Evolutionary conservation across 2,113 vertebrate genomes (phyloP).

Genomic region (Sinocyclocheilus anshuiensis): DNA sequence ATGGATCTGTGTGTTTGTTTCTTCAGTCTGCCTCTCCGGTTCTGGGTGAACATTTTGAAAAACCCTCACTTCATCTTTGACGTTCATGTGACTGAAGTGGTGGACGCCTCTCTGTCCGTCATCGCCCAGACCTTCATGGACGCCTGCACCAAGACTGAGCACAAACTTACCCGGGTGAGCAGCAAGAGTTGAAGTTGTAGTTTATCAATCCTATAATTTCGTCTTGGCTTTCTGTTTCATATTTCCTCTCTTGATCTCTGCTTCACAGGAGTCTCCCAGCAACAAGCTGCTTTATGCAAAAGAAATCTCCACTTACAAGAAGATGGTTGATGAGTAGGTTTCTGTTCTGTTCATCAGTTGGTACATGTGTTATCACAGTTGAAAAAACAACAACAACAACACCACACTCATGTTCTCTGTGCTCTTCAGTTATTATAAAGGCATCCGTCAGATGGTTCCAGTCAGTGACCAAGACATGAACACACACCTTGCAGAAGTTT

Average conservation of each 20-base stretch:
- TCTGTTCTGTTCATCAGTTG: not conserved
- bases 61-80: constrained; percentile 96
- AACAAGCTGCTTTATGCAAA: constrained; percentile 97
- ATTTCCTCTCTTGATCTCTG: not conserved
- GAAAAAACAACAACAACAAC: not conserved
- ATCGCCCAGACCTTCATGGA: constrained; percentile 99
- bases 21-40: constrained; percentile 87
- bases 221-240: not conserved
- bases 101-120: constrained; percentile 94
- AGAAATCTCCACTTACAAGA: constrained; percentile 98
- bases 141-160: constrained; percentile 95
- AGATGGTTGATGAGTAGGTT: constrained; percentile 99
- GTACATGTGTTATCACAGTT: not conserved
- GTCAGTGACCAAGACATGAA: constrained; percentile 99
- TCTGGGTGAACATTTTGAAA: constrained; percentile 97
- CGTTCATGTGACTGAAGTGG: constrained; percentile 93
- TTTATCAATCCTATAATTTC: not conserved
- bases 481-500: constrained; percentile 95
- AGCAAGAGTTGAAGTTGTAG: not conserved
- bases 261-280: constrained; percentile 89
- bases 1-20: not conserved
- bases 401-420: not conserved
- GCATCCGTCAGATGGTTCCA: constrained; percentile 92
- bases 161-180: constrained; percentile 93
- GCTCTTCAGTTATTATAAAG: constrained; percentile 87